Base-by-base conservation (phyloP, 2,797 vertebrate genomes). In the Pangasius djambal region DNA sequence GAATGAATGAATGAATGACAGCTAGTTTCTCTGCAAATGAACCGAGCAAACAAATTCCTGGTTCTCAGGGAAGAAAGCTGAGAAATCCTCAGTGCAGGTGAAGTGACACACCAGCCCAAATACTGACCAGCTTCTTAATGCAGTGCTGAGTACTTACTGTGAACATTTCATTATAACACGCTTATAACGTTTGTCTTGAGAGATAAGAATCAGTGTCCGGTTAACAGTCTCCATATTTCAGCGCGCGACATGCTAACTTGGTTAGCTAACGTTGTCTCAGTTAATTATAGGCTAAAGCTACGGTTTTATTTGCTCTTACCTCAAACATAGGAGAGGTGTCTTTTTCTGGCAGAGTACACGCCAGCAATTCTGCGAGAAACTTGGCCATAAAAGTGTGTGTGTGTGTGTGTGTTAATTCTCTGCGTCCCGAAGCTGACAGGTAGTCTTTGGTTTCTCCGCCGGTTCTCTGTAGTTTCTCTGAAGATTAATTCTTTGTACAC, bases 321-420 rank as follows among this genome's bases (percentile, higher is more conserved):
- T 97, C 95, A 74, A 96, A 93, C 92, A 94, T 90, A 89, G 96
- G 93, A 91, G 96, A 94, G 63, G 94, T 89, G 92, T 95, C 93
- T 93, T 97, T 97, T 92, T 94, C 94, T 88, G 95, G 95, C 94
- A 97, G 91, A 16, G 95, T 93, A 92, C 97, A 97, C 93, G 96
- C 96, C 94, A 97, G 94, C 78, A 97, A 94, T 92, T 96, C 97
- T 55, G 96, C 92, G 83, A 97, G 95, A 95, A 97, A 97, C 96
- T 97, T 97, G 95, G 96, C 97, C 96, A 94, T 95, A 94, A 92
- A 95, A 92, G 69, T 37, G 72, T 25, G 87, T 78, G 44, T n/a
- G 77, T 31, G 72, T 28, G 77, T 57, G 77, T 79, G 50, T 48
- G 77, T 10, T 57, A 79, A 79, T 55, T 79, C 50, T 79, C 7